Evolutionary conservation across 2,888 invertebrate species (phyloP), one percentile per base, ranked within the genome.

Genomic region (Pherbina coryleti): DNA sequence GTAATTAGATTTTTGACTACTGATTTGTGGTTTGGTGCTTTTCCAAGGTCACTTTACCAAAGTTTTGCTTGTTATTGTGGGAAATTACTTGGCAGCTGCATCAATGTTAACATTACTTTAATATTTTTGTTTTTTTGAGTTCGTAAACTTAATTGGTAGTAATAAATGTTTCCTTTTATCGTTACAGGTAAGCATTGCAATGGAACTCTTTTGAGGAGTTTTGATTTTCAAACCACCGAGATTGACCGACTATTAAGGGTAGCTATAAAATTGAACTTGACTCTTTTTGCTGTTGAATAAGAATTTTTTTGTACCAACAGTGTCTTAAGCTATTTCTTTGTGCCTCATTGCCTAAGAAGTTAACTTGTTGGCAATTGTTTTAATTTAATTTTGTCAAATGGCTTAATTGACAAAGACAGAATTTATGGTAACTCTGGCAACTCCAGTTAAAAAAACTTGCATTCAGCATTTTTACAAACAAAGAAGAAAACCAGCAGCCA

Each of bases 1-100:
- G 73, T 73, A 73, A 73, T 73, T 73, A 73, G 73, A 73, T 53
- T n/a, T 57, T 44, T 51, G 73, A 60, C 73, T 44, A 37, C 37
- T 73, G 73, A 73, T 73, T 73, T 73, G 62, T 73, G 73, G 37
- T 44, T 34, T 73, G 28, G 62, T 49, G 14, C 72, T 78, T 49
- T 34, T 22, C 25, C 28, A 55, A 44, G 44, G 44, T 44, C 44
- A 44, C 7, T 44, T 44, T 44, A 14, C 19, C 1, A 19, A 1
- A 9, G 1, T 22, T 55, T 19, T 0, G 1, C 19, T 55, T 55
- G 55, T n/a, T 55, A 55, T 34, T 14, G 25, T 69, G 69, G 25
- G 69, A 69, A 69, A 28, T 25, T 31, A 34, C 34, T 31, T 17
- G 64, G 31, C 28, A 31, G 31, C 28, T 64, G 64, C 57, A 25